Percentiles rank a stretch among this genome's conserved stretches.
phyloP scores from a whole-genome alignment of 2,888 invertebrate species.

The Drepana falcataria region DNA sequence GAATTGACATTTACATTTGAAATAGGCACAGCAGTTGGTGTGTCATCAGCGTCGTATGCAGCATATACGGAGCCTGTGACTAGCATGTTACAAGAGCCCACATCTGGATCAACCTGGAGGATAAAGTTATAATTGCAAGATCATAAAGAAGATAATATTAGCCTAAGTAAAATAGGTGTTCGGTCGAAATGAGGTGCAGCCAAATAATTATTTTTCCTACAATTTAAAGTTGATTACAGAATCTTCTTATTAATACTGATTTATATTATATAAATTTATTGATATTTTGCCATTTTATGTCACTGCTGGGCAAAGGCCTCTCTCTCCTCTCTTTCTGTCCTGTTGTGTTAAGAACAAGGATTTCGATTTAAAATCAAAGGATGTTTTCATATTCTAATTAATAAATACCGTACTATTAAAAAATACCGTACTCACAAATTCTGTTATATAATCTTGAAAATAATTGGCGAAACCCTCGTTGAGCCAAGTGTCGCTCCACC shows the following conservation, averaged over 20 bases:
- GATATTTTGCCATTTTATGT: neutral
- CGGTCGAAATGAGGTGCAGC: too few species aligned
- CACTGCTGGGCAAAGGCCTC: neutral
- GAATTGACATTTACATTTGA: conserved; percentile 76
- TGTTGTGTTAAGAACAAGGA: too few species aligned
- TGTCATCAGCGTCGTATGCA: conserved; percentile 80
- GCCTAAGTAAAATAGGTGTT: too few species aligned
- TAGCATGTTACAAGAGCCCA: conserved; percentile 82
- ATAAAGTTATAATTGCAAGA: too few species aligned
- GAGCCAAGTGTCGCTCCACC: conserved; percentile 88
- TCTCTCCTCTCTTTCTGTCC: too few species aligned
- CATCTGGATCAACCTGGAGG: conserved; percentile 77
- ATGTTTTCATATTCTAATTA: neutral
- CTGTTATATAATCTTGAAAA: conserved; percentile 83
- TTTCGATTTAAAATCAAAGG: too few species aligned
- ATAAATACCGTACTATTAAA: too few species aligned
- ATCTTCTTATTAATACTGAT: too few species aligned
- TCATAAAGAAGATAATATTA: too few species aligned
- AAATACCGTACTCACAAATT: conserved; percentile 28
- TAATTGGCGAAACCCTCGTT: conserved; percentile 85
- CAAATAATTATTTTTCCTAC: too few species aligned
- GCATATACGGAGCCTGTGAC: conserved; percentile 81
- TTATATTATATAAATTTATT: neutral
- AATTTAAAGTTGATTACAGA: too few species aligned
- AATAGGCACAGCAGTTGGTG: conserved; percentile 72